Percentiles rank a stretch among this genome's conserved stretches.
These are phyloP conservation scores for Hippotragus niger DNA, from an alignment of 2,113 vertebrate species.

Conservation along the genomic window DNA sequence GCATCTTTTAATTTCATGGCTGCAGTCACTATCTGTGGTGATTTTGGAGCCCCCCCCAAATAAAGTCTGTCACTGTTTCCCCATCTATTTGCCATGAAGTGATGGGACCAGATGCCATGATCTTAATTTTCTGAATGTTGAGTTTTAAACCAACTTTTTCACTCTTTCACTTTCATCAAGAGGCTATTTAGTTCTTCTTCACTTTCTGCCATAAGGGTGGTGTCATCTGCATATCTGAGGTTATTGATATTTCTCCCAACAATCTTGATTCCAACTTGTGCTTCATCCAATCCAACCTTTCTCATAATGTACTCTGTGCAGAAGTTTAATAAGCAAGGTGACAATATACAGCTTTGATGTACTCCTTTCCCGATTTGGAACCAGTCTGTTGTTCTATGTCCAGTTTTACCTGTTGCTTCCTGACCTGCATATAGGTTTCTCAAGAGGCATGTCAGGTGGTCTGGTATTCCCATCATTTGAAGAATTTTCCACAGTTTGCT, in stretches of 20 bases:
- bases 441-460: neutral
- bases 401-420: neutral
- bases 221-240: neutral
- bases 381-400: neutral
- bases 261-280: neutral
- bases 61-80: neutral
- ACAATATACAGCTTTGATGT: neutral
- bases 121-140: neutral
- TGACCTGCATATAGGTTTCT: neutral
- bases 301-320: neutral
- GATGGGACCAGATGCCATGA: neutral
- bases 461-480: neutral
- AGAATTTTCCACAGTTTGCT: neutral
- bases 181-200: neutral
- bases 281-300: neutral
- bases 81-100: neutral
- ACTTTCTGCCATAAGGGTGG: neutral
- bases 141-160: neutral
- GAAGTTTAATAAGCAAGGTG: neutral
- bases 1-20: neutral
- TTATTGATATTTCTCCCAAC: neutral
- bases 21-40: neutral
- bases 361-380: neutral
- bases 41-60: neutral
- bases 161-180: neutral